phyloP scores from a whole-genome alignment of 2,113 vertebrate species.

The Gasterosteus aculeatus region DNA sequence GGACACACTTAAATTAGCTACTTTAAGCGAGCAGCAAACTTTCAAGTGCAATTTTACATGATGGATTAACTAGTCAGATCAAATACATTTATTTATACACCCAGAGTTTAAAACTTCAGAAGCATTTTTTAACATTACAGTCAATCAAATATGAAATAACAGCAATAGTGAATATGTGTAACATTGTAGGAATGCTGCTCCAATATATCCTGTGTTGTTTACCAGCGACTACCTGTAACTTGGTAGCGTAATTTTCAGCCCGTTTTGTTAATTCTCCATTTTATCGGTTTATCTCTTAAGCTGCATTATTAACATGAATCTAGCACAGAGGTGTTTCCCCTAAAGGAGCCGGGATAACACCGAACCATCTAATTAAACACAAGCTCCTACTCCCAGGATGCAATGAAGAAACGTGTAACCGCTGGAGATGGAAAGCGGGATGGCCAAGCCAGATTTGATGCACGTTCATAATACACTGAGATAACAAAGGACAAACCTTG shows the following conservation, averaged over 20 bases:
- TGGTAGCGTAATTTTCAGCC: conserved; percentile 7
- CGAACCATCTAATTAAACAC: conserved; percentile 26
- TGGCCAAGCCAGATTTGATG: conserved; percentile 9
- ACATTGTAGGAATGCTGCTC: not conserved
- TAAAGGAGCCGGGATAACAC: conserved; percentile 13
- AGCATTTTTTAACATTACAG: not conserved
- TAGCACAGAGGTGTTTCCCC: conserved; percentile 39
- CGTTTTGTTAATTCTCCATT: conserved; percentile 44
- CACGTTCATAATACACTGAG: conserved; percentile 21
- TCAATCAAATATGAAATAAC: not conserved
- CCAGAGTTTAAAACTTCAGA: not conserved
- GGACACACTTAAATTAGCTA: not conserved
- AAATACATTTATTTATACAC: not conserved
- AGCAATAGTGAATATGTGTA: not conserved
- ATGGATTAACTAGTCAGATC: not conserved
- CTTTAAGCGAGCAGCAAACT: not conserved
- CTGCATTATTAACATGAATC: conserved; percentile 38
- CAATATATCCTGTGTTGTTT: not conserved
- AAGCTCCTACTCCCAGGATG: not conserved
- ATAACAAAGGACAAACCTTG: conserved; percentile 19
- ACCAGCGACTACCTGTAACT: not conserved
- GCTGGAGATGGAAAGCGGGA: conserved; percentile 20
- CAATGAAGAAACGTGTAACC: conserved; percentile 23
- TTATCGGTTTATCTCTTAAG: conserved; percentile 27
- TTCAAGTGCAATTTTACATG: not conserved